Evolutionary conservation across 2,113 vertebrate genomes (phyloP), one percentile per base, ranked within the genome.

Genomic region (Beaufortia kweichowensis): DNA sequence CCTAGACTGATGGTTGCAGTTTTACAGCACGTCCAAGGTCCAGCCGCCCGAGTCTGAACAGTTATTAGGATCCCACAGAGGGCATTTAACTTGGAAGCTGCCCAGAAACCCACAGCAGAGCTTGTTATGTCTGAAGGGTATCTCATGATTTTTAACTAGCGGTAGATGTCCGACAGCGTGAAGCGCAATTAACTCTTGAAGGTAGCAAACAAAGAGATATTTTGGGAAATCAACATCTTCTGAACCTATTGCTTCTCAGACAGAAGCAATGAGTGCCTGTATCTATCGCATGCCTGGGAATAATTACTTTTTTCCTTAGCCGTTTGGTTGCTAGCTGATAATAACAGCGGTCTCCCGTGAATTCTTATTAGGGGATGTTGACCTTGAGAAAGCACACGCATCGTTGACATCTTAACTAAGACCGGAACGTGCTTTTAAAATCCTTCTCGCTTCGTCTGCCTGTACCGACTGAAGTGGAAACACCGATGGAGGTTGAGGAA

Each of bases 361-460:
- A 86, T 89, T 90, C 84, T 88, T 87, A 90, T 90, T 86, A 87
- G 85, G 77, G 78, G 69, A 53, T 43, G 70, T 62, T 86, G 90
- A 91, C 88, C 89, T 91, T 91, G 87, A 79, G 55, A 83, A 86
- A 85, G 87, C 79, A 82, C 85, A 86, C 62, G 83, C 81, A 85
- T 84, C 84, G 77, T 73, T 88, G 88, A 90, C 87, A 89, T 89
- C 88, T 87, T 85, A 84, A 87, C 88, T 83, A 85, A 84, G 83
- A 83, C 53, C 57, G 71, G 80, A 86, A 88, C 78, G 63, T 24
- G 76, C 81, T 77, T 70, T 50, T 82, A 80, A 83, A 84, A 87
- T 81, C 80, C 84, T 86, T 83, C 89, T 88, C 83, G 21, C 83
- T 80, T 87, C 76, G 82, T 89, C 82, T 72, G 78, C 75, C 80